phyloP scores from a whole-genome alignment of 2,113 vertebrate genomes.

The Oceanites oceanicus region DNA sequence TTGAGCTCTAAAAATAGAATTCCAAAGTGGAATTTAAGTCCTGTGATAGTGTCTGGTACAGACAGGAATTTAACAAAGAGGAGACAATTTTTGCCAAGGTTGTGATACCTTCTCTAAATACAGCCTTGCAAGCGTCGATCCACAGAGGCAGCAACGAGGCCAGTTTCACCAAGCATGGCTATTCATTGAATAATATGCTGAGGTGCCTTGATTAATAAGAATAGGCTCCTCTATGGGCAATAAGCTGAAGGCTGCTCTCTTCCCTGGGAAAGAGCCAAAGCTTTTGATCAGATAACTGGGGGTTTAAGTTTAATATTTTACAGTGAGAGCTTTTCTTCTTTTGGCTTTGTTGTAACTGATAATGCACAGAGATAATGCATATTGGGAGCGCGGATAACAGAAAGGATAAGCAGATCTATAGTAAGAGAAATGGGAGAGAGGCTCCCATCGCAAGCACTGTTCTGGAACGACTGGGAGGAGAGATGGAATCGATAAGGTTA shows the following conservation, averaged over 20 bases:
- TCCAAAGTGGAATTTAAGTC: constrained; percentile 11
- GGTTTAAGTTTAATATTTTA: constrained; percentile 49
- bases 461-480: constrained; percentile 9
- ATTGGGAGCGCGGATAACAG: constrained; percentile 38
- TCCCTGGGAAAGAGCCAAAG: constrained; percentile 3
- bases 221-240: not conserved
- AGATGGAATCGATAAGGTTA: not conserved
- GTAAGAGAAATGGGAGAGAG: constrained; percentile 29
- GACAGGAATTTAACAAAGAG: not conserved
- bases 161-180: not conserved
- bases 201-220: not conserved
- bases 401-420: constrained; percentile 36
- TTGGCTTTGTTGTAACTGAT: constrained; percentile 25
- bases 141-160: not conserved
- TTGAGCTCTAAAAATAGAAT: constrained; percentile 36
- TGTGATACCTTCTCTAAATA: not conserved
- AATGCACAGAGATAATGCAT: constrained; percentile 29
- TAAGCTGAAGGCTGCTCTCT: constrained; percentile 6
- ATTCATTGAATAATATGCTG: not conserved
- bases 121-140: not conserved
- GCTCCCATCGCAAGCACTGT: not conserved
- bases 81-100: not conserved
- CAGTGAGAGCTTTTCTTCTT: constrained; percentile 16
- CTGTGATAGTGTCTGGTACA: not conserved
- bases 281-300: constrained; percentile 20